Conservation (phyloP, 1,140 invertebrate species). For the Leptinotarsa defecta region DNA sequence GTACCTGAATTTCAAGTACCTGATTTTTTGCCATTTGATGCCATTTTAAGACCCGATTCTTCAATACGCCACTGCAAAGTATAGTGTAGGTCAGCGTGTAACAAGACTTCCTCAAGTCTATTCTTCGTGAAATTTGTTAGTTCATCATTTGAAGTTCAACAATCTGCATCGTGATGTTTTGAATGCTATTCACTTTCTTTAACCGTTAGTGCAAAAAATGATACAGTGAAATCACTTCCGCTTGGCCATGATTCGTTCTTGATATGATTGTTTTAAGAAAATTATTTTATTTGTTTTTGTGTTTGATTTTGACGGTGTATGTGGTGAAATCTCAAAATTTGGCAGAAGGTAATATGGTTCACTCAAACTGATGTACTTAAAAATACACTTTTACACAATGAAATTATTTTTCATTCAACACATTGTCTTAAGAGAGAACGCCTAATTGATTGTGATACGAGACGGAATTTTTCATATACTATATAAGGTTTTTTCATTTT, state of each 20-base stretch:
- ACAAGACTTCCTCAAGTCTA: neutral
- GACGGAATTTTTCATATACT: too few species aligned
- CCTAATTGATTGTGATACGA: too few species aligned
- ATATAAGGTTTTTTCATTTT: too few species aligned
- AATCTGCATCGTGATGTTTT: neutral
- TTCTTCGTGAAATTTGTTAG: slow-evolving; percentile 3
- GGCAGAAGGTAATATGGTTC: neutral
- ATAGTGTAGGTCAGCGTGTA: neutral
- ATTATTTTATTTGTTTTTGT: neutral
- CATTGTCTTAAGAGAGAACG: too few species aligned
- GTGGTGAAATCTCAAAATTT: neutral
- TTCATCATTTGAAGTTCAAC: neutral
- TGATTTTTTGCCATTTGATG: too few species aligned
- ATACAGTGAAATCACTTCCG: too few species aligned
- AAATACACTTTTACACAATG: too few species aligned
- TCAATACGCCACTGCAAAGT: neutral
- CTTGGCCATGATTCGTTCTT: neutral
- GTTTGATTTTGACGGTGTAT: neutral
- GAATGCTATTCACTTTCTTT: neutral
- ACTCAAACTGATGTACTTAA: too few species aligned
- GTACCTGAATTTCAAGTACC: too few species aligned
- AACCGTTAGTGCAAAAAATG: too few species aligned
- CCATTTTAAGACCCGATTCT: too few species aligned
- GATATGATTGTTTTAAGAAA: neutral
- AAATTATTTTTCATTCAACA: too few species aligned